Base-by-base conservation (phyloP, 2,113 vertebrate species). In the Siphamia tubifer region DNA sequence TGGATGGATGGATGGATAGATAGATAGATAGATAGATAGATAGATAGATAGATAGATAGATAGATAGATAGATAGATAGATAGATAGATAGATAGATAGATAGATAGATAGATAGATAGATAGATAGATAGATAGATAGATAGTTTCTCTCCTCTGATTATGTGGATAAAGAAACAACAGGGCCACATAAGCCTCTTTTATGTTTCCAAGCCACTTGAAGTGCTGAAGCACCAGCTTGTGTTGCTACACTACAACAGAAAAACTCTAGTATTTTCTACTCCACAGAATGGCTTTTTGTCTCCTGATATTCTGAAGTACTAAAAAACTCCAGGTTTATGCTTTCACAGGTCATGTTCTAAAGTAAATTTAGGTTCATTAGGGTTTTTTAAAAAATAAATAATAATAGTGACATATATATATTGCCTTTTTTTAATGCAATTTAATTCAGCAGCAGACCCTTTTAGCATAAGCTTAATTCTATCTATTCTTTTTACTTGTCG, bases 181-280 rank as follows among this genome's bases (percentile, higher is more conserved):
- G 75, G 74, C 66, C 72, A 84, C 78, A 83, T 90, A 90, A 92
- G 87, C 90, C 81, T 87, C 79, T 88, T 87, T 90, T 81, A 87
- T 85, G 76, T 80, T 76, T 86, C 77, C 82, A 86, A 86, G 79
- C 85, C 83, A 89, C 79, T 90, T 87, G 82, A 71, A 81, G 82
- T 72, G 81, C 78, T 86, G 67, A 89, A 83, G 84, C 85, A 79
- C 75, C 78, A 56, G 74, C 74, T 79, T 84, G 78, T 84, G 69
- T 79, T 64, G 70, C 83, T 54, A 23, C 58, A 67, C 69, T 58
- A 23, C 7, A 9, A 80, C n/a, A 39, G 42, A 77, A 48, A 69
- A 85, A 87, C 87, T 75, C 68, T 84, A 83, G 70, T 85, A 53
- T 45, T 81, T 57, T 78, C 73, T 66, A 39, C 43, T 20, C 30